Percentiles rank a stretch among this genome's conserved stretches.
phyloP scores from a whole-genome alignment of 2,888 invertebrate species.

The Cephus nigrinus region DNA sequence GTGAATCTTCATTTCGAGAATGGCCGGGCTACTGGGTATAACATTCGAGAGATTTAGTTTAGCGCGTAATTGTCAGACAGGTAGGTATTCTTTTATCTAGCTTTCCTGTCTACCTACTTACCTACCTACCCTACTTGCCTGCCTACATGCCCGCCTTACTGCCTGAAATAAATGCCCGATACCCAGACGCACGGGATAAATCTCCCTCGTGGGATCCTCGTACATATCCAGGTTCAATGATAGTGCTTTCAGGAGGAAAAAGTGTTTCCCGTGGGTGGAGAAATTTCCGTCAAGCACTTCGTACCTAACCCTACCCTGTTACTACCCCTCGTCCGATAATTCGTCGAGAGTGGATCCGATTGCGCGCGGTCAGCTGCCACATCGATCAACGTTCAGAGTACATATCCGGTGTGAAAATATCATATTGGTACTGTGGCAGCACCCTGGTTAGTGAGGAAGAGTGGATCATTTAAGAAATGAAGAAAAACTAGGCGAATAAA shows the following conservation, averaged over 20 bases:
- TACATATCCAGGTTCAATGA: not conserved
- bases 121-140: not conserved
- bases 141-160: not conserved
- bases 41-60: not conserved
- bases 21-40: not conserved
- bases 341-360: not conserved
- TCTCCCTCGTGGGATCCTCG: not conserved
- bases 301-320: not conserved
- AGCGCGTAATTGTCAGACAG: not conserved
- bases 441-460: not conserved
- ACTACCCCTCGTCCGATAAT: not conserved
- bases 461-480: slow-evolving; percentile 9
- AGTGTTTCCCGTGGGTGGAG: not conserved
- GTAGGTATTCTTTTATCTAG: not conserved
- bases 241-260: not conserved
- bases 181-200: not conserved
- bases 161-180: not conserved
- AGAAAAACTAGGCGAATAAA: not conserved
- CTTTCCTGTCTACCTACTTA: not conserved
- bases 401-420: not conserved
- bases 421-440: not conserved
- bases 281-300: not conserved
- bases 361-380: not conserved
- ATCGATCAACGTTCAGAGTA: not conserved
- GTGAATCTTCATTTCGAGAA: not conserved